Conservation (phyloP, 2,113 vertebrate species). For the Cyprinodon variegatus region DNA sequence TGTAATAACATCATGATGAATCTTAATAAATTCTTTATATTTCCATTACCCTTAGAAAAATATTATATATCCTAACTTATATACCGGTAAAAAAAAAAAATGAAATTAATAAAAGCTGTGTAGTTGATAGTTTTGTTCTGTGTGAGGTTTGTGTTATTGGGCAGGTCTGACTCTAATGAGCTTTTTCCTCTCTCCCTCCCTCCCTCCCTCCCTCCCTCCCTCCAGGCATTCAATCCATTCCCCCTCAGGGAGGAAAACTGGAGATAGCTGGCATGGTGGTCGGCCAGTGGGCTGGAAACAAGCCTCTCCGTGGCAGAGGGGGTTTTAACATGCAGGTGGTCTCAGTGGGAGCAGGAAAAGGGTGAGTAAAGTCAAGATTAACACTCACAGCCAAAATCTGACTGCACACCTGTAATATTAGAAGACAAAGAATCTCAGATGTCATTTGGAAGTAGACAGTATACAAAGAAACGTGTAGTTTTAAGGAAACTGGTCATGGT, state of each 20-base stretch:
- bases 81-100: no score
- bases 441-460: no score
- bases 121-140: not conserved
- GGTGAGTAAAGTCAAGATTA: conserved; percentile 72
- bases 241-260: conserved; percentile 91
- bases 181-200: not conserved
- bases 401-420: no score
- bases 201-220: no score
- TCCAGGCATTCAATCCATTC: conserved; percentile 88
- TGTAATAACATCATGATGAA: no score
- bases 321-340: conserved; percentile 92
- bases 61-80: no score
- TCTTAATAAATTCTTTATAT: no score
- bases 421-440: no score
- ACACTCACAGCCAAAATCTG: no score
- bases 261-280: conserved; percentile 95
- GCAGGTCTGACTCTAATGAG: not conserved
- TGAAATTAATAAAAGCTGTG: not conserved
- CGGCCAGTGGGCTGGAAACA: conserved; percentile 93
- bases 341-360: conserved; percentile 88
- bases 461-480: no score
- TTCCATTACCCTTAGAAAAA: no score
- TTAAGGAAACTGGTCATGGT: no score
- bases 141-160: not conserved
- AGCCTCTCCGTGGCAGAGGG: conserved; percentile 85